These are phyloP conservation scores for Polydrusus pterygomalis DNA, from an alignment of 2,888 invertebrate genomes.

Conservation along the genomic window DNA sequence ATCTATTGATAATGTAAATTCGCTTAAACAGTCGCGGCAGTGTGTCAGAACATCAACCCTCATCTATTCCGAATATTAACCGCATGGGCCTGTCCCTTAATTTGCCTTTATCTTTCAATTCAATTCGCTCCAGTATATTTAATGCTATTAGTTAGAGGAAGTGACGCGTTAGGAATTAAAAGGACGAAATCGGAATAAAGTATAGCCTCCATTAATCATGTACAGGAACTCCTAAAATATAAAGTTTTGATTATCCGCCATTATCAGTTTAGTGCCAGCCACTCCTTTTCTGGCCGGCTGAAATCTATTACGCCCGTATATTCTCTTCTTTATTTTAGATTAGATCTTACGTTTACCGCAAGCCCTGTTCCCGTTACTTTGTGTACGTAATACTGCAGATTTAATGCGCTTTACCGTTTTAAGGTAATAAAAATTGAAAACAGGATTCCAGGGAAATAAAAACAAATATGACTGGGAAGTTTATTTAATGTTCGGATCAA, in stretches of 20 bases:
- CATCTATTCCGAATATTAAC: conserved; percentile 50
- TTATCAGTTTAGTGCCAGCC: conserved; percentile 68
- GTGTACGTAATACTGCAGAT: conserved; percentile 42
- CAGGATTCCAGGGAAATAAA: neutral
- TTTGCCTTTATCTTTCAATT: conserved; percentile 54
- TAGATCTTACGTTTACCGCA: conserved; percentile 52
- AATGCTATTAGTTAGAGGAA: conserved; percentile 65
- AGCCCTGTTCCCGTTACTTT: conserved; percentile 29
- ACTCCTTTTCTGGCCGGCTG: conserved; percentile 62
- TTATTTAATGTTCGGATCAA: too few species aligned
- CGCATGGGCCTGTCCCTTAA: conserved; percentile 51
- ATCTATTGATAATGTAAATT: conserved; percentile 50
- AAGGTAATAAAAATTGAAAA: conserved; percentile 44
- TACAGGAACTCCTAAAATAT: conserved; percentile 64
- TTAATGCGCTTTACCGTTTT: conserved; percentile 43
- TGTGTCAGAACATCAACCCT: conserved; percentile 51
- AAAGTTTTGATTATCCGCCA: conserved; percentile 63
- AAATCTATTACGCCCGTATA: conserved; percentile 55
- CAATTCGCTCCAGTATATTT: conserved; percentile 50
- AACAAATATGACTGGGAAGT: neutral
- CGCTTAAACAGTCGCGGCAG: conserved; percentile 30
- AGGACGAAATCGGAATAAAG: conserved; percentile 68
- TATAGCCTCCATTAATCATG: conserved; percentile 70
- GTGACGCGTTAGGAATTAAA: conserved; percentile 70
- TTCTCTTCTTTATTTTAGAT: conserved; percentile 55